Base-by-base conservation (phyloP, 2,113 vertebrate species). In the Onychorhynchus coronatus region DNA sequence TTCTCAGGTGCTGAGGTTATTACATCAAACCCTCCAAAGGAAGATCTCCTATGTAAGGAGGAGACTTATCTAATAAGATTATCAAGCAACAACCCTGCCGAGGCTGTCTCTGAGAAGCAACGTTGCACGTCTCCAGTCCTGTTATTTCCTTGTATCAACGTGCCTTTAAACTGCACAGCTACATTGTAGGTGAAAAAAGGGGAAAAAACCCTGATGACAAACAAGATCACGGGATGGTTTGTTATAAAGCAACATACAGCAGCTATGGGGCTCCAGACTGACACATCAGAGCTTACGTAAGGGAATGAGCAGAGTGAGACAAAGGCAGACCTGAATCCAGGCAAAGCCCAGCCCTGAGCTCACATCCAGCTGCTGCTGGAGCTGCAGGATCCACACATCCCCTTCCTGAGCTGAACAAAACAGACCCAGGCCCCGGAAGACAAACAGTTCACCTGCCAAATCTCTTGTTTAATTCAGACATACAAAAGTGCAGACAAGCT, bases 61-160 rank as follows among this genome's bases (percentile, higher is more conserved):
- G 59, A 95, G 90, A 61, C 62, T 95, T 85, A 85, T 47, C 83
- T 92, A 95, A 96, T 58, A 39, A 70, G 96, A 96, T 97, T 94
- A 96, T 74, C 61, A 14, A 76, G 82, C 41, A 61, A 58, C 79
- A 91, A 87, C 82, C 80, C 92, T 55, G 55, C 73, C 63, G 67
- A 85, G 73, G 33, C 79, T 41, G 50, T 50, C 77, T 61, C 85
- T 33, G 59, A 89, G 80, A 71, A 73, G 79, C 63, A 72, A 58
- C 7, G 8, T 5, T 77, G 62, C 30, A 4, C 1, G n/a, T 65
- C 78, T 62, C 53, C 24, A 44, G 67, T 41, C 70, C 46, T 53
- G 61, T 89, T 93, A 83, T 65, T 91, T 77, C 85, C 76, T 79
- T n/a, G 0, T 47, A n/a, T 20, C 0, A 0, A 52, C 5, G 20